These are phyloP conservation scores for Xiphorhynchus elegans DNA, from an alignment of 2,113 vertebrate genomes.

Conservation along the genomic window DNA sequence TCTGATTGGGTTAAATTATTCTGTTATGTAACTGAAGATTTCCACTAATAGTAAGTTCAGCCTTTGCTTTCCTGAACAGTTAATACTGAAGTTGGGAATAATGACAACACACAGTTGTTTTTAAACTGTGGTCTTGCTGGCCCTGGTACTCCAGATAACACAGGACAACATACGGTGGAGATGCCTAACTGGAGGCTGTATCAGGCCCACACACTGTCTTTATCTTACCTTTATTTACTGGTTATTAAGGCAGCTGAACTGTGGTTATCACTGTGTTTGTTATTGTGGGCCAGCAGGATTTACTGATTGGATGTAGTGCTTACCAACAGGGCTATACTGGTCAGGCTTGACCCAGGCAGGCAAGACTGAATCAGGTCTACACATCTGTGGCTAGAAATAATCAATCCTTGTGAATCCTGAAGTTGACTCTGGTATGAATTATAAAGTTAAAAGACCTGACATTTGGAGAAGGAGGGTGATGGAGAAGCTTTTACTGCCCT, in stretches of 20 bases:
- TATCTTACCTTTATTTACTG: slow-evolving; percentile 2
- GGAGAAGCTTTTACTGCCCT: not conserved
- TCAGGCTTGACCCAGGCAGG: not conserved
- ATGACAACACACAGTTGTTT: not conserved
- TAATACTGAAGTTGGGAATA: not conserved
- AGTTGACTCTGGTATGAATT: not conserved
- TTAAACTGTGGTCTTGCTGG: not conserved
- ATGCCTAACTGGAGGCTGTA: not conserved
- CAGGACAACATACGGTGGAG: not conserved
- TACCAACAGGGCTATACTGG: not conserved
- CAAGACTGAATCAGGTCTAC: not conserved
- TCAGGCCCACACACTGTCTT: not conserved
- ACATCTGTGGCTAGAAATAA: not conserved
- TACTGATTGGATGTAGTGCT: not conserved
- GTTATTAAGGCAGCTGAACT: not conserved
- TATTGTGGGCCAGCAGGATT: not conserved
- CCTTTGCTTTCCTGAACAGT: slow-evolving; percentile 4
- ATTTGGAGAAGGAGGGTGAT: not conserved
- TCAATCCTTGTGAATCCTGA: not conserved
- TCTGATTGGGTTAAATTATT: not conserved
- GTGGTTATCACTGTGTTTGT: not conserved
- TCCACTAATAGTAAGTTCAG: not conserved
- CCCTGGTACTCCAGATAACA: not conserved
- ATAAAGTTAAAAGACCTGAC: not conserved
- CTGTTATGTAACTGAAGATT: not conserved